Evolutionary conservation across 2,888 invertebrate genomes (phyloP).

Genomic region (Apocheima hispidaria): DNA sequence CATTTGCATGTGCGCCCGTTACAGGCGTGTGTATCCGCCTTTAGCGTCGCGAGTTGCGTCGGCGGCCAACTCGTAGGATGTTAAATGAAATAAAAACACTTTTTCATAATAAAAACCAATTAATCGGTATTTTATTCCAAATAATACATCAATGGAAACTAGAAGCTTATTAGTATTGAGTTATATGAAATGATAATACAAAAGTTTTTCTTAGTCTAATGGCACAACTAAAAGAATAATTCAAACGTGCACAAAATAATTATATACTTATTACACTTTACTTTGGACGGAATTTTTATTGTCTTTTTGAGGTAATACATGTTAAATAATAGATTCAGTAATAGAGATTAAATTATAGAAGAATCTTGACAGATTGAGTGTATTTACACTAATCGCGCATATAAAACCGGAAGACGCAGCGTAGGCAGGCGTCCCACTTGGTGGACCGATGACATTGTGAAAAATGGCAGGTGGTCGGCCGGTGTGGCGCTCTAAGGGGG

Average conservation of each 20-base stretch:
- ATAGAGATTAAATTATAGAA: background rate
- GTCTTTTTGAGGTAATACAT: slow-evolving; percentile 34
- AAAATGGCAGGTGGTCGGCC: too few relatives aligned
- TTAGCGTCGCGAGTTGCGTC: too few relatives aligned
- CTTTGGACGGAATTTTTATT: slow-evolving; percentile 46
- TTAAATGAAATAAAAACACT: background rate
- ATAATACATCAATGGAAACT: slow-evolving; percentile 15
- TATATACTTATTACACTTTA: slow-evolving; percentile 37
- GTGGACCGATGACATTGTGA: too few relatives aligned
- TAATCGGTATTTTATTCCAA: slow-evolving; percentile 30
- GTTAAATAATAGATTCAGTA: slow-evolving; percentile 8
- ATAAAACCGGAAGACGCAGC: too few relatives aligned
- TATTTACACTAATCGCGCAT: background rate
- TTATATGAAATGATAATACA: slow-evolving; percentile 17
- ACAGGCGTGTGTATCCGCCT: too few relatives aligned
- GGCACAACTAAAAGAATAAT: slow-evolving; percentile 43
- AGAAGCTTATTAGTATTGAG: background rate
- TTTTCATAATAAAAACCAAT: slow-evolving; percentile 27
- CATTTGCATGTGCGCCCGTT: too few relatives aligned
- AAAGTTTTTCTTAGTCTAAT: slow-evolving; percentile 38
- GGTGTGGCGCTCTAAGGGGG: too few relatives aligned
- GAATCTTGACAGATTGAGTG: background rate
- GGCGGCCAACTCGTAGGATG: background rate
- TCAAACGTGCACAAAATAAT: slow-evolving; percentile 27
- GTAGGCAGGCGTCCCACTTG: too few relatives aligned